Evolutionary conservation across 2,888 invertebrate genomes (phyloP), one percentile per base, ranked within the genome.

Genomic region (Vandiemenella viatica): DNA sequence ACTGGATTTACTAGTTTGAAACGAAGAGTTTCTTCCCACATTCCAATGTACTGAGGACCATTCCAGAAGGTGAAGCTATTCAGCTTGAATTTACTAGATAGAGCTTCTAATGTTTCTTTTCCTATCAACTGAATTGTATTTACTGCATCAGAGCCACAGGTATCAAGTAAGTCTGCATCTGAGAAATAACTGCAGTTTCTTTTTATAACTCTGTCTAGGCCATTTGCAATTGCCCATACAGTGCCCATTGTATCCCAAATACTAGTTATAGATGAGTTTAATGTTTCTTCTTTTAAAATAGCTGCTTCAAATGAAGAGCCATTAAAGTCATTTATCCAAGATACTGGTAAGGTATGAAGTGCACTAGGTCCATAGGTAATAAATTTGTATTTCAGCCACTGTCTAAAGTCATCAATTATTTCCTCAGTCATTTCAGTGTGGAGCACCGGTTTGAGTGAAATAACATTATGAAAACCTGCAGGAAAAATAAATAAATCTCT

Each of bases 381-480:
- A 32, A 32, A 32, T 32, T 32, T 32, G 4, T 10, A 32, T 13
- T n/a, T 32, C 10, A 32, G 10, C 32, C 32, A 32, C 10, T 32
- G n/a, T 10, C 32, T 32, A n/a, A 32, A 32, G 32, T 32, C 32
- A 32, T 32, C n/a, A 13, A 32, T 32, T 4, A 32, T n/a, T 2
- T 10, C 10, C n/a, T 32, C 32, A 32, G 10, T 4, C n/a, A 32
- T 32, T 3, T 10, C n/a, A 13, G 10, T 32, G n/a, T 32, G 32
- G n/a, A 32, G n/a, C 10, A 32, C 32, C n/a, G 32, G 32, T 32
- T n/a, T 37, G n/a, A 51, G 21, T 7, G 49, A 46, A 18, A 46
- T 43, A 15, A 51, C 37, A n/a, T 45, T 43, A 18, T 48, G 48
- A 16, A 15, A 40, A 37, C 51, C 51, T 51, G 46, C 10, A 43